Evolutionary conservation across 2,797 vertebrate species (phyloP).

Genomic region (Fringilla coelebs): DNA sequence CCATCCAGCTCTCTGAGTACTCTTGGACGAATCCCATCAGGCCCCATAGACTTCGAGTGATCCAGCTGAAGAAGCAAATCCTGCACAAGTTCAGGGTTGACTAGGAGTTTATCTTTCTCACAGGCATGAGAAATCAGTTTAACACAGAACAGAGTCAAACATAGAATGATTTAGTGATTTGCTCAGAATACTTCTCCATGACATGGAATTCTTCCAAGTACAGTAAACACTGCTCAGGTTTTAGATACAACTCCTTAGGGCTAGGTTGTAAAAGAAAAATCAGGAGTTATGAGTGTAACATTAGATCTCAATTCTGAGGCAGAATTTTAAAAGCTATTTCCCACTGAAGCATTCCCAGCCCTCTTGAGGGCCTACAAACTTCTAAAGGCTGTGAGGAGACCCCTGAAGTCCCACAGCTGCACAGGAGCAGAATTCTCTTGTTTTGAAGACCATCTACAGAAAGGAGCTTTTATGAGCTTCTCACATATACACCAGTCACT

Average conservation of each 20-base stretch:
- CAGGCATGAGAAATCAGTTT: background rate
- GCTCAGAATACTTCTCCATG: background rate
- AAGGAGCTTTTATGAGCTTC: background rate
- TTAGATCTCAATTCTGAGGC: background rate
- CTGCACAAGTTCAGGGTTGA: background rate
- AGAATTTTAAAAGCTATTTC: background rate
- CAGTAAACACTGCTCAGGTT: background rate
- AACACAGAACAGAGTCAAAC: background rate
- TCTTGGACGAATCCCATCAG: background rate
- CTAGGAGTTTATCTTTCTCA: background rate
- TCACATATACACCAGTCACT: background rate
- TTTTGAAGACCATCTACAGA: background rate
- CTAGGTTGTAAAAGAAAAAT: background rate
- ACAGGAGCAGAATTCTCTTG: background rate
- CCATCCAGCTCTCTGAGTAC: background rate
- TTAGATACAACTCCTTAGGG: background rate
- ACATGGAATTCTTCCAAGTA: background rate
- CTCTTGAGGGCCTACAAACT: background rate
- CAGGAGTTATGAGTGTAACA: background rate
- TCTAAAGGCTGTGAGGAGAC: background rate
- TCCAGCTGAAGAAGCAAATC: background rate
- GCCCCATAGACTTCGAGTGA: background rate
- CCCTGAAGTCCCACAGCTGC: background rate
- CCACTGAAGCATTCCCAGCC: background rate
- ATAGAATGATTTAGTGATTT: background rate